These are phyloP conservation scores for Lobophora halterata DNA, from an alignment of 2,888 invertebrate species.

Conservation along the genomic window DNA sequence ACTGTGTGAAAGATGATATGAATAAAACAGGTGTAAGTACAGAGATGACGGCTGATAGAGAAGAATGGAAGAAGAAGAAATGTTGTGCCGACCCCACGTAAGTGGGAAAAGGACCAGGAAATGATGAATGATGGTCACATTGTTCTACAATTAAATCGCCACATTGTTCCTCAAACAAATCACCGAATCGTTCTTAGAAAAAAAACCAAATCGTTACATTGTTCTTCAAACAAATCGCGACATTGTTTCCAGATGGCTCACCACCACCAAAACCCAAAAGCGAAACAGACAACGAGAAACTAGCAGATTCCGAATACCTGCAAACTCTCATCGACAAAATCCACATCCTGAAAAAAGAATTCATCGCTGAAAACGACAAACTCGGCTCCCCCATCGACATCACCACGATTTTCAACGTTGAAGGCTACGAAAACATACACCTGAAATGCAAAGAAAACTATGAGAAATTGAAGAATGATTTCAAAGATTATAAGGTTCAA, in stretches of 20 bases:
- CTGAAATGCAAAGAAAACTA: constrained; percentile 81
- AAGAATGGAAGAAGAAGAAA: no score
- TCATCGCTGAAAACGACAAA: constrained; percentile 82
- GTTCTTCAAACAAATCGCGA: no score
- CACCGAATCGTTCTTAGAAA: no score
- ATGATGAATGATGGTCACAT: no score
- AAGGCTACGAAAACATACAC: constrained; percentile 69
- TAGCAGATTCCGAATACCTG: constrained; percentile 74
- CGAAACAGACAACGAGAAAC: constrained; percentile 71
- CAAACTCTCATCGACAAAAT: constrained; percentile 83
- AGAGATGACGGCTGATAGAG: no score
- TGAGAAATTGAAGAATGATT: constrained; percentile 82
- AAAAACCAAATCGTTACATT: no score
- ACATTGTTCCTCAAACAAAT: no score
- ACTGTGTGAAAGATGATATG: no score
- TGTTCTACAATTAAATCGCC: no score
- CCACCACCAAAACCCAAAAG: constrained; percentile 51
- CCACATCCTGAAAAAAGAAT: constrained; percentile 81
- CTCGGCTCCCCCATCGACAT: constrained; percentile 82
- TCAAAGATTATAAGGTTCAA: constrained; percentile 83
- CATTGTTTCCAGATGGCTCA: constrained; percentile 34
- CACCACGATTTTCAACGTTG: constrained; percentile 71
- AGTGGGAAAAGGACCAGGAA: no score
- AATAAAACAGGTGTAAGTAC: no score
- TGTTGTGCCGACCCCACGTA: no score